Evolutionary conservation across 2,797 vertebrate species (phyloP).

Genomic region (Rhinoraja longicauda): DNA sequence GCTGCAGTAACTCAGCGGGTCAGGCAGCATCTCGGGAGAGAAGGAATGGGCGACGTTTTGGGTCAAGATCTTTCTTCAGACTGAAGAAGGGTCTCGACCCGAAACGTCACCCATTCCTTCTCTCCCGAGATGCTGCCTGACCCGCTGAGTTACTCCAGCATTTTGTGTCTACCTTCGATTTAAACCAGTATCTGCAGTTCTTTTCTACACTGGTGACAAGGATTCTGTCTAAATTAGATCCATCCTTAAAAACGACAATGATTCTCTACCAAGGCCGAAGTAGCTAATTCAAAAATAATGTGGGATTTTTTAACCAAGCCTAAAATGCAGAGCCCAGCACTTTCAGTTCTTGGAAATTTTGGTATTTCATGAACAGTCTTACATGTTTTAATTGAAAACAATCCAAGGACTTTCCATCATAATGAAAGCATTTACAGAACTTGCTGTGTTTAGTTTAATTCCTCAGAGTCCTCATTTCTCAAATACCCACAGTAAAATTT

Average conservation of each 20-base stretch:
- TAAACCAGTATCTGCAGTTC: no score
- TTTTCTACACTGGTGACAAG: not conserved
- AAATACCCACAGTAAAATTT: not conserved
- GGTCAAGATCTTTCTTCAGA: no score
- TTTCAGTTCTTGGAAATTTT: not conserved
- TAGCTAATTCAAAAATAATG: no score
- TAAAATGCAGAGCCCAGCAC: not conserved
- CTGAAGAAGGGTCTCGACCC: no score
- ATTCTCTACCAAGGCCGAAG: not conserved
- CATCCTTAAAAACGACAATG: not conserved
- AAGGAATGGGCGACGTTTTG: no score
- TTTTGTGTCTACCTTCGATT: no score
- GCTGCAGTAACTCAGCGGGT: no score
- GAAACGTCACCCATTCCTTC: no score
- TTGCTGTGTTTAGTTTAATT: not conserved
- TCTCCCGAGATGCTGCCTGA: no score
- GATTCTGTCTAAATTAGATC: not conserved
- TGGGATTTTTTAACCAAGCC: not conserved
- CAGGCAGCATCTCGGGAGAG: no score
- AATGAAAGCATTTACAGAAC: not conserved
- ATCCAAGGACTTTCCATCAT: not conserved
- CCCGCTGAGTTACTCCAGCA: no score
- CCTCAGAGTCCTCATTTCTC: not conserved
- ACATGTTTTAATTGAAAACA: not conserved
- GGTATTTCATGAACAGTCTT: not conserved